Evolutionary conservation across 2,888 invertebrate species (phyloP).

Genomic region (Yponomeuta evonymella): DNA sequence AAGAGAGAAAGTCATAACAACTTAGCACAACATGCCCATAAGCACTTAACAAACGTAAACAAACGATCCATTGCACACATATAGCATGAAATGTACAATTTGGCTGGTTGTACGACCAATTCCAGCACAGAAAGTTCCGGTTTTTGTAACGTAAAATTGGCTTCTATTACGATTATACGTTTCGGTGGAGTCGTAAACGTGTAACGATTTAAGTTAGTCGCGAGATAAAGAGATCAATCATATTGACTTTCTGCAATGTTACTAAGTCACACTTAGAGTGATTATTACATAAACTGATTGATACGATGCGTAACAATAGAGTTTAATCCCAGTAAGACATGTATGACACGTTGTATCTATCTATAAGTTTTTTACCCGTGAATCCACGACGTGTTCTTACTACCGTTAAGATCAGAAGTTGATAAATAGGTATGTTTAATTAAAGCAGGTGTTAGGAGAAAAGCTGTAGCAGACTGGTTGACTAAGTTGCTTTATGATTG

Average conservation of each 20-base stretch:
- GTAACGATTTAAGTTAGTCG: neutral
- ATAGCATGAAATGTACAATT: slow-evolving; percentile 5
- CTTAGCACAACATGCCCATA: slow-evolving; percentile 3
- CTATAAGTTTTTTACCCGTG: neutral
- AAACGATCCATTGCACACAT: neutral
- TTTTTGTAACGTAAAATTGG: slow-evolving; percentile 3
- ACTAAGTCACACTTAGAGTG: neutral
- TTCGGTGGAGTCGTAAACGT: neutral
- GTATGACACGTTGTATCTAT: neutral
- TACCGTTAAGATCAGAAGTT: neutral
- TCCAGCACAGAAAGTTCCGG: neutral
- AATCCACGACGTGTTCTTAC: neutral
- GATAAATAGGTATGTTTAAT: neutral
- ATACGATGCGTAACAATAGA: slow-evolving; percentile 7
- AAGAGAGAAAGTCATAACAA: slow-evolving; percentile 6
- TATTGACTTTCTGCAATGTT: slow-evolving; percentile 11
- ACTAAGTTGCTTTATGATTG: neutral
- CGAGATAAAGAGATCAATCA: neutral
- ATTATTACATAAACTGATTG: slow-evolving; percentile 6
- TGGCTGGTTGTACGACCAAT: neutral
- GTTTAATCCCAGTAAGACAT: neutral
- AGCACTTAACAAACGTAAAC: neutral
- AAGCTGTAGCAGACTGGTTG: neutral
- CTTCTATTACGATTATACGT: neutral
- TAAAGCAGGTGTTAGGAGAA: neutral